Evolutionary conservation across 2,888 invertebrate genomes (phyloP), one percentile per base, ranked within the genome.

Genomic region (Dasypogon diadema): DNA sequence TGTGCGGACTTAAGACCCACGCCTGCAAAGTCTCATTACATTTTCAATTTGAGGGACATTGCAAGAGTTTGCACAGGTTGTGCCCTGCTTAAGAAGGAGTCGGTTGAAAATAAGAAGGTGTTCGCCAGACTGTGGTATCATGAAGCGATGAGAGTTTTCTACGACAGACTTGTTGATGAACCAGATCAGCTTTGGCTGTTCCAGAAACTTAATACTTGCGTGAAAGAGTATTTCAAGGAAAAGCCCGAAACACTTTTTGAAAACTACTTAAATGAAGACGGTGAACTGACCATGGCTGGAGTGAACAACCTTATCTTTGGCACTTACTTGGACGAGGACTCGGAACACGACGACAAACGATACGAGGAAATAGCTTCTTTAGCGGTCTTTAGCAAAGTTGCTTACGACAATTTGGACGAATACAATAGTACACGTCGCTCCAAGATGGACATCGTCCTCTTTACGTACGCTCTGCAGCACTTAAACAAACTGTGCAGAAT

Each of bases 121-220:
- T 93, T 95, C 78, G 89, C 90, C 51, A 88, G 92, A n/a, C 87
- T 97, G 10, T 97, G 96, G 96, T 94, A 92, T 79, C 96, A 97
- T 83, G 96, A 97, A 84, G 92, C 94, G 70, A 91, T 92, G 84
- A 88, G 96, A 6, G 94, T 97, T 0, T 97, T 94, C 82, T 93
- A 93, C 82, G 96, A 97, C 83, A 91, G 96, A 3, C 87, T 97
- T n/a, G 90, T 93, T 0, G 93, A 93, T 82, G 90, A 91, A 4
- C 88, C 87, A 24, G 96, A 97, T 82, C 88, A 94, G 24, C 80
- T 85, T 26, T 95, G 95, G 95, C 89, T 97, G 77, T 95, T 91
- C 82, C 86, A 88, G 58, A 87, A 91, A 80, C 84, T 96, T 0
- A 91, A 90, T 82, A 88, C 87, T n/a, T 88, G 90, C 72, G 89